Percentiles rank a stretch among this genome's conserved stretches.
phyloP scores from a whole-genome alignment of 1,140 invertebrate genomes.

The Drosophila sp. region DNA sequence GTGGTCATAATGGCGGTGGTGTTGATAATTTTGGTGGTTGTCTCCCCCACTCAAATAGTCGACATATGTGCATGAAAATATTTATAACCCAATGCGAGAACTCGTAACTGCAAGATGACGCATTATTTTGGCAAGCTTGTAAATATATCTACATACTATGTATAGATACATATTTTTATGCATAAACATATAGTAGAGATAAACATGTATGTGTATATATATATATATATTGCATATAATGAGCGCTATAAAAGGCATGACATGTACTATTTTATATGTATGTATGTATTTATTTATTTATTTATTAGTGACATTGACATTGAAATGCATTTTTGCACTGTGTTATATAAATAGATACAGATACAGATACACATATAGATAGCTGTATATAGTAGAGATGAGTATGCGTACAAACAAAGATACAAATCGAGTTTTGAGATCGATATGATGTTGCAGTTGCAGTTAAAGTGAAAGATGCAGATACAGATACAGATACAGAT shows the following conservation, averaged over 20 bases:
- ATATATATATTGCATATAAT: not conserved
- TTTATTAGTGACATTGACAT: slow-evolving; percentile 66
- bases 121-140: slow-evolving; percentile 24
- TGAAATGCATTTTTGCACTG: slow-evolving; percentile 61
- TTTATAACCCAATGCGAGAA: slow-evolving; percentile 6
- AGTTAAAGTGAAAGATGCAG: too few relatives aligned
- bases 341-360: slow-evolving; percentile 42
- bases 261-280: not conserved
- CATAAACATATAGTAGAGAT: not conserved
- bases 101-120: slow-evolving; percentile 35
- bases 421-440: slow-evolving; percentile 1
- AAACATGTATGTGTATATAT: slow-evolving; percentile 2
- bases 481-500: not conserved
- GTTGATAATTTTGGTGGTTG: not conserved
- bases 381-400: not conserved
- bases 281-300: slow-evolving; percentile 24
- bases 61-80: not conserved
- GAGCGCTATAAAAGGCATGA: slow-evolving; percentile 27
- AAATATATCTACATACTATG: not conserved
- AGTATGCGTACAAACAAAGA: slow-evolving; percentile 12
- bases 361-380: slow-evolving; percentile 11
- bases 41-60: too few relatives aligned
- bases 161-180: slow-evolving; percentile 2
- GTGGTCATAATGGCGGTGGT: not conserved
- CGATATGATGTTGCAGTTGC: not conserved